Evolutionary conservation across 64 coral and sea anemone species (phyloP).

Genomic region (Stylophora pistillata): DNA sequence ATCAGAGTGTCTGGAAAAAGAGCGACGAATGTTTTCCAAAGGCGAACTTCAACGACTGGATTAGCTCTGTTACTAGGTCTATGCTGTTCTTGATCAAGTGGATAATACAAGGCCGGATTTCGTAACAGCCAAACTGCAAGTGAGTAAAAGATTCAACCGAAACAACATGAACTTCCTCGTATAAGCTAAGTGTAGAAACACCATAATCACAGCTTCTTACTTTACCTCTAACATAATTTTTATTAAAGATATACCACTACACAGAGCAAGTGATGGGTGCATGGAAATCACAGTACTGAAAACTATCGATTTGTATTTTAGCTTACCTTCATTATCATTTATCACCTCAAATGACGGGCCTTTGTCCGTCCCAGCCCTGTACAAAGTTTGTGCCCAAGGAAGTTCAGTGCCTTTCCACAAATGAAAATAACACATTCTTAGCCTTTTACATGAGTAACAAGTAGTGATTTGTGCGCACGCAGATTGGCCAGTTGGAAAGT

Average conservation of each 20-base stretch:
- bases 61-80: background rate
- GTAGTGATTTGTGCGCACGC: no score
- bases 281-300: no score
- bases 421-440: background rate
- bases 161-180: no score
- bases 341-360: background rate
- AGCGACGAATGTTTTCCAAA: background rate
- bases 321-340: background rate
- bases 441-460: no score
- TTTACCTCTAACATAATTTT: no score
- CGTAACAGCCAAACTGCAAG: slow-evolving; percentile 2
- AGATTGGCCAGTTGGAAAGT: no score
- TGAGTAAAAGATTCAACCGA: background rate
- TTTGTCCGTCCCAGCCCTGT: background rate
- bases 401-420: background rate
- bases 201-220: no score
- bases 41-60: background rate
- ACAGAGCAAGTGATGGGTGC: no score
- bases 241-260: no score
- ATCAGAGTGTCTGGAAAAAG: background rate
- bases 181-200: no score
- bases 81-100: background rate
- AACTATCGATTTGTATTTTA: no score
- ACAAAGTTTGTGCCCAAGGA: background rate
- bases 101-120: background rate